Percentiles rank a stretch among this genome's conserved stretches.
Evolutionary conservation across 2,888 invertebrate genomes (phyloP).

Genomic region (Apodemia hepburni): DNA sequence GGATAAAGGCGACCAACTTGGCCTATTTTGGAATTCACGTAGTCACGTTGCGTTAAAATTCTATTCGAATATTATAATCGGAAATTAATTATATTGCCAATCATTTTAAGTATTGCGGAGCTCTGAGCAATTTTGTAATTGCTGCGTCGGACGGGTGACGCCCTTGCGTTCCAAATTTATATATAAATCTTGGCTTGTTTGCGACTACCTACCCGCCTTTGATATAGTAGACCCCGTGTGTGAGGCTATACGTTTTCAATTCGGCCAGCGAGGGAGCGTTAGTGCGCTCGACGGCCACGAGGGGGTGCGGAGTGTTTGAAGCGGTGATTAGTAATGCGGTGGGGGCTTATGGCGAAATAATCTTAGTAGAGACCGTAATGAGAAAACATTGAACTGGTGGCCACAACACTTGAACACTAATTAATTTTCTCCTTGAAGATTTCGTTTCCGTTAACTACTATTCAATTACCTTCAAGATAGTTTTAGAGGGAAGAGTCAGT

Average conservation of each 20-base stretch:
- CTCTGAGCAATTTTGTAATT: constrained; percentile 24
- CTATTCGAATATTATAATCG: constrained; percentile 1
- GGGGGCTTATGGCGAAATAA: constrained; percentile 61
- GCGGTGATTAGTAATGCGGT: constrained; percentile 63
- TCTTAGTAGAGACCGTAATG: constrained; percentile 63
- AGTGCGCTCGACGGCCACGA: constrained; percentile 44
- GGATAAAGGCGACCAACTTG: neutral
- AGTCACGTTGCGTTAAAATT: neutral
- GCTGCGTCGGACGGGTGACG: constrained; percentile 28
- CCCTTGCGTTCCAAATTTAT: constrained; percentile 24
- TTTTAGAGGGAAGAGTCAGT: too few species aligned
- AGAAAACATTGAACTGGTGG: constrained; percentile 53
- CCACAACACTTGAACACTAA: constrained; percentile 47
- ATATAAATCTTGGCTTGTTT: constrained; percentile 50
- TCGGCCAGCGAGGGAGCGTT: constrained; percentile 44
- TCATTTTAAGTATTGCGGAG: constrained; percentile 13
- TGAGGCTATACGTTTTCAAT: constrained; percentile 57
- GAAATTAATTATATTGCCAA: constrained; percentile 13
- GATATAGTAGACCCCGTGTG: constrained; percentile 38
- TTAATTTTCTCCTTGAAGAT: constrained; percentile 40
- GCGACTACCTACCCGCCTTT: constrained; percentile 38
- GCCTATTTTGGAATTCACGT: neutral
- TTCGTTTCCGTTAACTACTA: neutral
- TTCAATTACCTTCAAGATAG: neutral
- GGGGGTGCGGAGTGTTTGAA: constrained; percentile 54